Evolutionary conservation across 1,140 invertebrate species (phyloP).

Genomic region (Mycetomoellerius zeteki): DNA sequence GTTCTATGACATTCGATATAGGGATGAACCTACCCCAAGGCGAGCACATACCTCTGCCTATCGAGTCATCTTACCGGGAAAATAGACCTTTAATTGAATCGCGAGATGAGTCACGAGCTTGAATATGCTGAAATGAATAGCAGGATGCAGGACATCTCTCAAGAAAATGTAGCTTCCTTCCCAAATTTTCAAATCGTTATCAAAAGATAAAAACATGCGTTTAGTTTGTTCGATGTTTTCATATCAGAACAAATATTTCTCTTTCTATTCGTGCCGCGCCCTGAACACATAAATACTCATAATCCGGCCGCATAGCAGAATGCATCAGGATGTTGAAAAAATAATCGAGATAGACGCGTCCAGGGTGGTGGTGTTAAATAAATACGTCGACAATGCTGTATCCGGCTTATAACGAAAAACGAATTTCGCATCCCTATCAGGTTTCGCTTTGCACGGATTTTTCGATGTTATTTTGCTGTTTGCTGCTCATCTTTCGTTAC

Average conservation of each 20-base stretch:
- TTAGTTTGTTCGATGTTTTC: background rate
- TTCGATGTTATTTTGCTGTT: constrained; percentile 42
- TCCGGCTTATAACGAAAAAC: constrained; percentile 44
- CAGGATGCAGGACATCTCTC: background rate
- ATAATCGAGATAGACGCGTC: constrained; percentile 58
- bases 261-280: constrained; percentile 19
- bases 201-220: no score
- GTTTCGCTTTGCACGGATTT: constrained; percentile 54
- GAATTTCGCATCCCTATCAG: constrained; percentile 49
- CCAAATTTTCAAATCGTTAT: constrained; percentile 28
- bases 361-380: constrained; percentile 50
- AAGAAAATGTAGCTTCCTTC: background rate
- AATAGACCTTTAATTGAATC: constrained; percentile 77
- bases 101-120: constrained; percentile 17
- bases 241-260: constrained; percentile 53
- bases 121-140: background rate
- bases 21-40: constrained; percentile 73
- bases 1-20: constrained; percentile 20
- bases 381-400: constrained; percentile 48
- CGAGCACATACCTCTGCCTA: constrained; percentile 60
- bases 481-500: background rate
- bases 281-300: constrained; percentile 65
- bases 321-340: constrained; percentile 40
- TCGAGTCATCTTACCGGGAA: constrained; percentile 70
- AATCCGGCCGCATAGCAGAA: constrained; percentile 26